Evolutionary conservation across 2,888 invertebrate genomes (phyloP).

Genomic region (Tenodera sinensis): DNA sequence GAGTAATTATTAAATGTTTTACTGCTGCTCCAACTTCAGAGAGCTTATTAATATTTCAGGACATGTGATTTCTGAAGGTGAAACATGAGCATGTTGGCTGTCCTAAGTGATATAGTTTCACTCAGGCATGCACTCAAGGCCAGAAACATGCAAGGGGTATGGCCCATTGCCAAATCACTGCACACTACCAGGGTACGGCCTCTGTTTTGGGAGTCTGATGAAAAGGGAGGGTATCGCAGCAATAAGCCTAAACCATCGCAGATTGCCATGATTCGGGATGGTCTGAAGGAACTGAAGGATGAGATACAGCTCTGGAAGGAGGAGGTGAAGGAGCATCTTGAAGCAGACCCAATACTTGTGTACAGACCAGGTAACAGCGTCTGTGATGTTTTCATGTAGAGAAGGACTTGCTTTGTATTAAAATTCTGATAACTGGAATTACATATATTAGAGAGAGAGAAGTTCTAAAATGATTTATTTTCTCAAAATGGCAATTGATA

Average conservation of each 20-base stretch:
- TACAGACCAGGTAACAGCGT: slow-evolving; percentile 48
- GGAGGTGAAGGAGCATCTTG: slow-evolving; percentile 63
- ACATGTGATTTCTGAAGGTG: neutral
- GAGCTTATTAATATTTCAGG: neutral
- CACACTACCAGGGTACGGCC: neutral
- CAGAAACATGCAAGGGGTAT: neutral
- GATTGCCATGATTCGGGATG: slow-evolving; percentile 57
- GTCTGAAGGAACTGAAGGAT: slow-evolving; percentile 60
- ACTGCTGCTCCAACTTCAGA: too few species aligned
- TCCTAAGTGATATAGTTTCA: neutral
- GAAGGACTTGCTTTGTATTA: too few species aligned
- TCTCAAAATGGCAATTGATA: too few species aligned
- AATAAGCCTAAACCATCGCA: slow-evolving; percentile 43
- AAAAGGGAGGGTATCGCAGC: slow-evolving; percentile 58
- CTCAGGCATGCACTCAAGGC: neutral
- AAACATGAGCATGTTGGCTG: neutral
- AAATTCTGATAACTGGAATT: neutral
- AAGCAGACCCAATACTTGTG: slow-evolving; percentile 57
- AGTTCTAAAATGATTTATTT: neutral
- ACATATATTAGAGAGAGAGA: neutral
- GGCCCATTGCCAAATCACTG: neutral
- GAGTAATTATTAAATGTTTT: too few species aligned
- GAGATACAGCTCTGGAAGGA: slow-evolving; percentile 64
- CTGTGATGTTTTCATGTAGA: too few species aligned
- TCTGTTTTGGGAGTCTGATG: slow-evolving; percentile 55